These are phyloP conservation scores for Stenolophus ochropezus DNA, from an alignment of 2,888 invertebrate genomes.

Conservation along the genomic window DNA sequence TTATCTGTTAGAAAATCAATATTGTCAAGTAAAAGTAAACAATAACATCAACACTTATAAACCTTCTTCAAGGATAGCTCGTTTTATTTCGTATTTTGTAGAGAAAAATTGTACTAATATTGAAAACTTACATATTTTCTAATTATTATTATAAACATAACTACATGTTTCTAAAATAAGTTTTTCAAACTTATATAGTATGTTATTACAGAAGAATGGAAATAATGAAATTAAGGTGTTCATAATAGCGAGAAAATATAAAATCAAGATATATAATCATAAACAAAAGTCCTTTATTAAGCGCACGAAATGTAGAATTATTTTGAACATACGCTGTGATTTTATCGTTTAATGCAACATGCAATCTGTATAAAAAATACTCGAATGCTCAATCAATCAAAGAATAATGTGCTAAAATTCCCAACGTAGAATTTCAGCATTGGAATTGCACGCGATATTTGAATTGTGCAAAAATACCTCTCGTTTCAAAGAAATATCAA, in stretches of 20 bases:
- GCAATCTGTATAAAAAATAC: constrained; percentile 33
- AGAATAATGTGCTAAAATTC: constrained; percentile 32
- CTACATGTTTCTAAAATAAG: no score
- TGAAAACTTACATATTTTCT: no score
- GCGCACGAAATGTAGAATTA: not conserved
- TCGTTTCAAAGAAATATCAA: not conserved
- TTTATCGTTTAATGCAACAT: constrained; percentile 38
- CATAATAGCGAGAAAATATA: constrained; percentile 15
- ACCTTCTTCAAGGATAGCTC: no score
- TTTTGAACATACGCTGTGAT: constrained; percentile 22
- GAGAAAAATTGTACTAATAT: no score
- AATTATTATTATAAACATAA: no score
- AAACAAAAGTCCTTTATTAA: constrained; percentile 1
- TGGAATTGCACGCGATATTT: constrained; percentile 30
- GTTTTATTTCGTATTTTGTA: no score
- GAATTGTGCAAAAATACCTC: constrained; percentile 3
- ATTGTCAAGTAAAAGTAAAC: no score
- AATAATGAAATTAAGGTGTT: not conserved
- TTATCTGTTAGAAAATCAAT: no score
- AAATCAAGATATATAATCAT: constrained; percentile 5
- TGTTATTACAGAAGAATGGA: not conserved
- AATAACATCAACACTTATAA: no score
- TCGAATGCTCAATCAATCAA: constrained; percentile 43
- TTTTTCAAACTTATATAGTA: not conserved
- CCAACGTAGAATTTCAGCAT: not conserved